Base-by-base conservation (phyloP, 2,113 vertebrate genomes). In the Columba livia region DNA sequence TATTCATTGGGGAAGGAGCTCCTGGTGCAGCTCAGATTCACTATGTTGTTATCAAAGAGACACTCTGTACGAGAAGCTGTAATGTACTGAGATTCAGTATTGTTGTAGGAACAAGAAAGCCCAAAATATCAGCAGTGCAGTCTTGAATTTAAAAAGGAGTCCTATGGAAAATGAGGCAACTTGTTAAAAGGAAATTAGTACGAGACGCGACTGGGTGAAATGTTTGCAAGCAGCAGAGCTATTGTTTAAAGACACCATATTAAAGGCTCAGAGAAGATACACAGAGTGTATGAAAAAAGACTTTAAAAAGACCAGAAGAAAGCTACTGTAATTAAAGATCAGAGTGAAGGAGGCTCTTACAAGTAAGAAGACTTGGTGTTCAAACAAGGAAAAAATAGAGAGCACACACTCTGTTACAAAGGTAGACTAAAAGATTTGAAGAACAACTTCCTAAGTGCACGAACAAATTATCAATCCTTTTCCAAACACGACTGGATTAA, bases 311-410 rank as follows among this genome's bases (percentile, higher is more conserved):
- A 93, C 94, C 69, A 84, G 94, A 84, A 92, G 86, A 96, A 89
- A 93, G 86, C 88, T 64, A 86, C 77, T 77, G 83, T 86, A 96
- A 96, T 96, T 97, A 97, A 95, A 94, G 91, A 94, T 94, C 91
- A 93, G 88, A 93, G 94, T 2, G 9, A 95, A 96, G 79, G 83
- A 96, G 80, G 86, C 61, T 94, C 85, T 93, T 95, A 93, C 79
- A 75, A 92, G 94, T 58, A 86, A 84, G 95, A 89, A 92, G 86
- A 86, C 65, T 92, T 93, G 6, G 0, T 95, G 91, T 93, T 96
- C 95, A 93, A 96, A 97, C 83, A 96, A 9, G 11, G 78, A 5
- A 47, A 86, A 93, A 96, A 90, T 42, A 88, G 79, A 92, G 79
- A 93, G 38, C 69, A 60, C 17, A 69, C 48, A 79, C 90, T 96